Evolutionary conservation across 35 echinoderm and acorn worm genomes (phyloP).

Genomic region (Stichopus chloronotus): DNA sequence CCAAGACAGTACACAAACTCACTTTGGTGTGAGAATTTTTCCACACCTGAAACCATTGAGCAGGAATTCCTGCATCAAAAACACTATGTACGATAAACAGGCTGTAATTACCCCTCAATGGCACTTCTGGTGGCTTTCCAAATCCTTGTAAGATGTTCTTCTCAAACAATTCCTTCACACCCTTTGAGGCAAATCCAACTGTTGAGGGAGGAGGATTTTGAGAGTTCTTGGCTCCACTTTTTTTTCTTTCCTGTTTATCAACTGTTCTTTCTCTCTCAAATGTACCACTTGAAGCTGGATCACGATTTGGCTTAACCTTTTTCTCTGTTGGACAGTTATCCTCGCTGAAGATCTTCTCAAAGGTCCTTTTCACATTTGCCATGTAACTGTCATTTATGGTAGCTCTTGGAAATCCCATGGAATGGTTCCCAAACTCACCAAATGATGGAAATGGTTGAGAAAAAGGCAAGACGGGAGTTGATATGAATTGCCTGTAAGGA

Average conservation of each 20-base stretch:
- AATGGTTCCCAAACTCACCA: not conserved
- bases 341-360: slow-evolving; percentile 23
- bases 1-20: no score
- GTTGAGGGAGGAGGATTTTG: not conserved
- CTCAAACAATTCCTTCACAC: not conserved
- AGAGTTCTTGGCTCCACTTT: not conserved
- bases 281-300: not conserved
- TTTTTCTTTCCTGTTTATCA: not conserved
- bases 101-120: no score
- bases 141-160: not conserved
- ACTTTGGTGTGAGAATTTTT: no score
- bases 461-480: no score
- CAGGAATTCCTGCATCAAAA: no score
- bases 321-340: not conserved
- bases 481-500: not conserved
- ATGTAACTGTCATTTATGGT: not conserved
- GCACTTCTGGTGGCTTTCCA: not conserved
- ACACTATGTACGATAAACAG: no score
- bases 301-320: not conserved
- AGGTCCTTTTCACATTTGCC: slow-evolving; percentile 34
- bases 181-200: not conserved
- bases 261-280: not conserved
- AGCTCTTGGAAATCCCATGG: slow-evolving; percentile 4
- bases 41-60: no score
- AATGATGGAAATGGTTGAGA: not conserved